Evolutionary conservation across 1,140 invertebrate species (phyloP), one percentile per base, ranked within the genome.

Genomic region (Hermetia illucens): DNA sequence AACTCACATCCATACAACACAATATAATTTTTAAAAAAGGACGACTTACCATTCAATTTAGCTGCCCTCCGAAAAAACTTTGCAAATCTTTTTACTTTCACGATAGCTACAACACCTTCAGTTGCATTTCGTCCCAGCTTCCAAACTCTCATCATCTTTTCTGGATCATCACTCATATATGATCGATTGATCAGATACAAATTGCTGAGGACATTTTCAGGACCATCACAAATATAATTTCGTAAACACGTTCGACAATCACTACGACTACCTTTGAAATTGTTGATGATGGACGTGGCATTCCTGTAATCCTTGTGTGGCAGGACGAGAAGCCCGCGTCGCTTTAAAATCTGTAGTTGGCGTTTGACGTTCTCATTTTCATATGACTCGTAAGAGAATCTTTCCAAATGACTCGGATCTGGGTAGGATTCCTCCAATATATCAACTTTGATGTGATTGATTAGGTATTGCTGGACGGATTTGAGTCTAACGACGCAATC

Each of bases 61-160:
- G 87, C 81, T 2, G 81, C 85, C 47, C 82, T 72, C 36, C 92
- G 87, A 21, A 74, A 71, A n/a, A 92, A 55, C 5, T 71, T 59
- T 1, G 90, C 79, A 47, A 80, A 85, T 41, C 74, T 72, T 5
- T 71, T 60, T 50, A 78, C 93, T 16, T 75, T 61, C 0, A 70
- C 46, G 38, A 72, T 70, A 29, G 85, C 75, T 35, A 73, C 68
- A 27, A 75, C 72, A 1, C 87, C 87, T 20, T 9, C 5, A 4
- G 75, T 72, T 5, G 62, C 65, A 8, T 71, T 67, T 35, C 86
- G 64, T 85, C 86, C 92, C 41, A 71, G 63, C n/a, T 69, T 62
- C 88, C 88, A 93, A 9, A 72, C 57, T 41, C 79, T 63, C 30
- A 73, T 66, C 36, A 87, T 51, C 50, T 83, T 75, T 15, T 78